A percentile compares a stretch with the other conserved stretches of the same genome.
Evolutionary conservation across 2,113 vertebrate genomes (phyloP).

Genomic region (Coptodon rendalli): DNA sequence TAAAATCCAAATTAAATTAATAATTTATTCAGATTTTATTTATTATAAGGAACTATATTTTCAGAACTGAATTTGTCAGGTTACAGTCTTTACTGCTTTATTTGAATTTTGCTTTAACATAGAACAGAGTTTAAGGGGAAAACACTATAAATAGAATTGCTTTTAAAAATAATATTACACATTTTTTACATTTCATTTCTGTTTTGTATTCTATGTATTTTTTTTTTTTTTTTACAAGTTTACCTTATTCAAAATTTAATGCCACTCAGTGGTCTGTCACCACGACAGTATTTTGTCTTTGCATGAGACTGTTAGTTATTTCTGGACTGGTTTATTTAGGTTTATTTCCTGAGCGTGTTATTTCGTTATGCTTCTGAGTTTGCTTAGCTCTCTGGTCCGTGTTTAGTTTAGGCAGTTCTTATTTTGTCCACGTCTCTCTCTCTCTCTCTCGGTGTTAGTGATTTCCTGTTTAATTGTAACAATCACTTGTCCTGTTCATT

Average conservation of each 20-base stretch:
- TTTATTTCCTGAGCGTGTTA: not conserved
- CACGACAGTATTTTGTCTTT: not conserved
- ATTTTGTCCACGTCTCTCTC: accelerated
- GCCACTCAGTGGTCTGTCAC: not conserved
- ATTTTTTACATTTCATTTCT: not conserved
- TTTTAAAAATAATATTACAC: not conserved
- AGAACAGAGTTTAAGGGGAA: not conserved
- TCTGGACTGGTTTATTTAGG: not conserved
- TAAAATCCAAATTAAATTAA: not conserved
- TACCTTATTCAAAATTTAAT: not conserved
- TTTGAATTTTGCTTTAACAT: not conserved
- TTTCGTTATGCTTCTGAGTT: not conserved
- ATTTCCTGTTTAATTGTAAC: not conserved
- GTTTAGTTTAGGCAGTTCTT: not conserved
- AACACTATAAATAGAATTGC: not conserved
- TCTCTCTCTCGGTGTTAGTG: not conserved
- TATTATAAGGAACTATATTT: not conserved
- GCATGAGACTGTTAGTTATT: not conserved
- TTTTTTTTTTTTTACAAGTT: not conserved
- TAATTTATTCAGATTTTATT: not conserved
- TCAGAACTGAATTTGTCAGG: not conserved
- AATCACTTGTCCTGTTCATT: not conserved
- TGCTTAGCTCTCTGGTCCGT: not conserved
- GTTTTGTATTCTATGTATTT: not conserved
- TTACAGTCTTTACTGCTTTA: not conserved